These are phyloP conservation scores for Phaetusa simplex DNA, from an alignment of 2,113 vertebrate species.

Conservation along the genomic window DNA sequence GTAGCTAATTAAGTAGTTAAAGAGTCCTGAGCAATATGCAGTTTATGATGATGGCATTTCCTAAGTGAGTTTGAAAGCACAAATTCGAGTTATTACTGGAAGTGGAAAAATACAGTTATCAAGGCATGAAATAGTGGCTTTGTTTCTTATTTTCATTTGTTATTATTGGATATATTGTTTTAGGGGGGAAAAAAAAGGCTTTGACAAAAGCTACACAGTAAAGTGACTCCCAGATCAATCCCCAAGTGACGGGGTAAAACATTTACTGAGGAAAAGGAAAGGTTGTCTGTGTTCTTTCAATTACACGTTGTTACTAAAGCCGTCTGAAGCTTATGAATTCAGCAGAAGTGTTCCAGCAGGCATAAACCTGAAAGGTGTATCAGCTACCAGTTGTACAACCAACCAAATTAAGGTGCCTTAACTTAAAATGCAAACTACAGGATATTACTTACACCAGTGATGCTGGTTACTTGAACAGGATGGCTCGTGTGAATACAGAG, in stretches of 20 bases:
- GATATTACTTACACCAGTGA: not conserved
- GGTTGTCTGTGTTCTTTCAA: conserved; percentile 15
- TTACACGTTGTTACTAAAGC: not conserved
- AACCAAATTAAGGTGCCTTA: not conserved
- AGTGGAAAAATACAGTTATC: conserved; percentile 51
- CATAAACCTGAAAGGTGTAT: not conserved
- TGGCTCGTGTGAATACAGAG: fast-evolving
- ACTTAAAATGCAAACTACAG: not conserved
- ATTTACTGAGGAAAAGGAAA: conserved; percentile 10
- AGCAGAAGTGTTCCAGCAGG: not conserved
- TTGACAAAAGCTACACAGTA: conserved; percentile 87
- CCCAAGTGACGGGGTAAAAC: not conserved
- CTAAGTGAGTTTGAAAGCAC: conserved; percentile 50
- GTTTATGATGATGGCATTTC: conserved; percentile 65
- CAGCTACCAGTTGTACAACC: not conserved
- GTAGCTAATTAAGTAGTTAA: conserved; percentile 41
- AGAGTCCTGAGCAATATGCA: conserved; percentile 36
- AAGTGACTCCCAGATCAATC: not conserved
- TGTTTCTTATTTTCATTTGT: not conserved
- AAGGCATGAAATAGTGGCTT: conserved; percentile 42
- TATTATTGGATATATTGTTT: conserved; percentile 65
- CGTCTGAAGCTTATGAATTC: not conserved
- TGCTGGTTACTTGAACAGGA: not conserved
- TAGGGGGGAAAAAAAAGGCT: conserved; percentile 76
- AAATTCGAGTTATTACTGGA: conserved; percentile 69